Percentiles rank a stretch among this genome's conserved stretches.
phyloP scores from a whole-genome alignment of 2,888 invertebrate species.

The Lycia hirtaria region DNA sequence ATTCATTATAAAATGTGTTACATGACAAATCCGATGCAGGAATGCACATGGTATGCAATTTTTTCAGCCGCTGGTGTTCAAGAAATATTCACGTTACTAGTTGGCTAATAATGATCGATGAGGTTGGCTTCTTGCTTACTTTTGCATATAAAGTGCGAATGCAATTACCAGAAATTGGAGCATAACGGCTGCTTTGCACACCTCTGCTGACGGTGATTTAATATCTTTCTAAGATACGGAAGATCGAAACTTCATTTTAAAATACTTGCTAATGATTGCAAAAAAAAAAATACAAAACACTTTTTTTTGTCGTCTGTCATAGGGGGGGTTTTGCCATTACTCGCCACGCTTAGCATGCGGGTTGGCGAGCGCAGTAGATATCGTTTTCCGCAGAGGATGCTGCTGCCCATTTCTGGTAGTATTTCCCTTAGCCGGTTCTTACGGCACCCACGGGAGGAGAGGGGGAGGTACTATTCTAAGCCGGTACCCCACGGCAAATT shows the following conservation, averaged over 20 bases:
- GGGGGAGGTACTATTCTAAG: too few relatives aligned
- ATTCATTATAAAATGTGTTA: slow-evolving; percentile 31
- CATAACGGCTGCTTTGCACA: slow-evolving; percentile 62
- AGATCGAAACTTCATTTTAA: background rate
- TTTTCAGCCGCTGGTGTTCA: slow-evolving; percentile 54
- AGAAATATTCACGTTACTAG: slow-evolving; percentile 62
- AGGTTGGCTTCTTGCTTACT: slow-evolving; percentile 59
- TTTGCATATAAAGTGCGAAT: slow-evolving; percentile 71
- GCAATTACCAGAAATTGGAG: slow-evolving; percentile 72
- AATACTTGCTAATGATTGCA: background rate
- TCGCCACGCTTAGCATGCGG: too few relatives aligned
- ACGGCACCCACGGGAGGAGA: too few relatives aligned
- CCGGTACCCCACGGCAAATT: too few relatives aligned
- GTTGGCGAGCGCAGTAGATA: too few relatives aligned
- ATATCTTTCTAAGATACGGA: background rate
- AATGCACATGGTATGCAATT: slow-evolving; percentile 47
- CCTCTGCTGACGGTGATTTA: slow-evolving; percentile 51
- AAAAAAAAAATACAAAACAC: too few relatives aligned
- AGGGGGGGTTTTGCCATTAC: too few relatives aligned
- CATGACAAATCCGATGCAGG: slow-evolving; percentile 25
- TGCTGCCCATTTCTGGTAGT: too few relatives aligned
- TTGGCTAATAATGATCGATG: slow-evolving; percentile 62
- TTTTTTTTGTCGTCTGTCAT: too few relatives aligned
- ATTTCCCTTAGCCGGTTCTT: too few relatives aligned
- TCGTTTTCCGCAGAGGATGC: too few relatives aligned